Base-by-base conservation (phyloP, 2,113 vertebrate genomes). In the Phylloscopus trochiloides region DNA sequence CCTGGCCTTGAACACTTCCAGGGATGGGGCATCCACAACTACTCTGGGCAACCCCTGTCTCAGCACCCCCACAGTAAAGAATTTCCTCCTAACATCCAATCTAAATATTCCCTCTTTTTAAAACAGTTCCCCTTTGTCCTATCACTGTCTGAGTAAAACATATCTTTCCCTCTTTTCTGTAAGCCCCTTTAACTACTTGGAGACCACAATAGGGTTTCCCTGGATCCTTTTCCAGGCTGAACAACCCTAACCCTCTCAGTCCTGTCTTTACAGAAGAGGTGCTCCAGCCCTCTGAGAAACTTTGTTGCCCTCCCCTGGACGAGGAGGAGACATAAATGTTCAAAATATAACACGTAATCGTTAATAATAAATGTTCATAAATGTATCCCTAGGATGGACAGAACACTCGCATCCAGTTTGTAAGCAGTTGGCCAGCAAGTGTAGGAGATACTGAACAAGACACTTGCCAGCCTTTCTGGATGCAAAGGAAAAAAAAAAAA, bases 391-490 rank as follows among this genome's bases (percentile, higher is more conserved):
- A 70, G 50, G 51, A 73, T 12, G 59, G 61, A n/a, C 24, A 48
- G 50, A 83, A 91, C 11, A 21, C 36, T 82, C 5, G 40, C 22
- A 51, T 28, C 19, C 61, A 76, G 43, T 82, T 63, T 32, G 67
- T 73, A 85, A 88, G 74, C 86, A 92, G 65, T 21, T 92, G 2
- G 14, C 51, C 42, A 74, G 48, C 51, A 83, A 1, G 18, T 1
- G 5, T 43, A 43, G 52, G 76, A 86, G 15, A 55, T 25, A 75
- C 1, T 31, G 36, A 85, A 45, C 54, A 66, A 9, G 9, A 75
- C 17, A 22, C 28, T 87, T 92, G 57, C 47, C 90, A 96, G 73
- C 36, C 71, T 83, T 96, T 96, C 74, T 90, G 75, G 86, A 51
- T 58, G 57, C 47, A 88, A 87, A 90, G 47, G 67, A 70, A 48